Evolutionary conservation across 1,140 invertebrate genomes (phyloP).

Genomic region (Bombyx mori): ASM3026992v2 NC_085121.1:14985501-14986000

Average conservation of each 20-base stretch:
- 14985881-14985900: conserved; percentile 76
- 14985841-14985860: conserved; percentile 88
- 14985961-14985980: background rate
- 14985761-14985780: conserved; percentile 70
- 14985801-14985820: conserved; percentile 73
- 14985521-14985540: too few species aligned
- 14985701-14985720: too few species aligned
- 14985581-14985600: too few species aligned
- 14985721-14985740: background rate
- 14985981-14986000: too few species aligned
- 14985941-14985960: background rate
- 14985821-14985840: conserved; percentile 82
- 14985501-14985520: too few species aligned
- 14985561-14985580: too few species aligned
- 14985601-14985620: too few species aligned
- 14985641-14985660: too few species aligned
- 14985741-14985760: background rate
- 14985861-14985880: conserved; percentile 81
- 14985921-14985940: conserved; percentile 67
- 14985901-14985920: conserved; percentile 74
- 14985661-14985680: too few species aligned
- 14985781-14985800: conserved; percentile 81
- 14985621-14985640: too few species aligned
- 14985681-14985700: too few species aligned
- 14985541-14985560: too few species aligned